Percentiles rank a stretch among this genome's conserved stretches.
Conservation (phyloP, 2,888 invertebrate genomes). For the Electrophaes corylata region DNA sequence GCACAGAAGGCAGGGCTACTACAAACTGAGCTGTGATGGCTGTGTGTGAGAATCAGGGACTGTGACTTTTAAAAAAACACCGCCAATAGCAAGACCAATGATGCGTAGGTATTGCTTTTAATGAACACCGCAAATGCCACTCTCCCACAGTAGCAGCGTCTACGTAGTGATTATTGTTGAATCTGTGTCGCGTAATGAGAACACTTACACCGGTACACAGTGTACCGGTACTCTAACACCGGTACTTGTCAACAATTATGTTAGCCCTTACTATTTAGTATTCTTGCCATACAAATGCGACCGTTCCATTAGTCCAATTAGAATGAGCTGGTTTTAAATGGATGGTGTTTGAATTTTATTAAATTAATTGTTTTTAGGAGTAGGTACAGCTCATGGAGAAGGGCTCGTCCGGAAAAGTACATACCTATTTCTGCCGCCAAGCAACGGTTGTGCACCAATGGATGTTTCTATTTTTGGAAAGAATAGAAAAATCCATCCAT, state of each 20-base stretch:
- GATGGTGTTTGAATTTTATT: not conserved
- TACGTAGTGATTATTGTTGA: conserved; percentile 19
- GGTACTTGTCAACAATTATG: conserved; percentile 23
- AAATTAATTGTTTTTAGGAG: too few species aligned
- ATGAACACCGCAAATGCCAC: conserved; percentile 55
- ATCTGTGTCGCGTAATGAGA: conserved; percentile 24
- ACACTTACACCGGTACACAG: conserved; percentile 22
- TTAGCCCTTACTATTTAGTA: conserved; percentile 20
- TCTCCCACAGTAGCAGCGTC: conserved; percentile 48
- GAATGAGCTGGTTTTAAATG: not conserved
- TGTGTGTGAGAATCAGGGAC: too few species aligned
- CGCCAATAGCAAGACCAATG: conserved; percentile 16
- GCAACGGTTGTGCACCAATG: too few species aligned
- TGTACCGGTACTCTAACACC: conserved; percentile 16
- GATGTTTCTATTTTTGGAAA: too few species aligned
- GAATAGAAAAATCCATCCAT: too few species aligned
- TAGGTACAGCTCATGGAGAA: too few species aligned
- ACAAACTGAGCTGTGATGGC: too few species aligned
- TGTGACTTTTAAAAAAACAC: too few species aligned
- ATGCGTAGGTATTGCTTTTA: conserved; percentile 37
- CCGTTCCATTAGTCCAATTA: not conserved
- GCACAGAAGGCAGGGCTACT: too few species aligned
- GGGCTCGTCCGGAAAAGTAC: too few species aligned
- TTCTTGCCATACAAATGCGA: not conserved
- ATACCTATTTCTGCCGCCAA: too few species aligned